Evolutionary conservation across 2,113 vertebrate species (phyloP).

Genomic region (Dromiciops gliroides): DNA sequence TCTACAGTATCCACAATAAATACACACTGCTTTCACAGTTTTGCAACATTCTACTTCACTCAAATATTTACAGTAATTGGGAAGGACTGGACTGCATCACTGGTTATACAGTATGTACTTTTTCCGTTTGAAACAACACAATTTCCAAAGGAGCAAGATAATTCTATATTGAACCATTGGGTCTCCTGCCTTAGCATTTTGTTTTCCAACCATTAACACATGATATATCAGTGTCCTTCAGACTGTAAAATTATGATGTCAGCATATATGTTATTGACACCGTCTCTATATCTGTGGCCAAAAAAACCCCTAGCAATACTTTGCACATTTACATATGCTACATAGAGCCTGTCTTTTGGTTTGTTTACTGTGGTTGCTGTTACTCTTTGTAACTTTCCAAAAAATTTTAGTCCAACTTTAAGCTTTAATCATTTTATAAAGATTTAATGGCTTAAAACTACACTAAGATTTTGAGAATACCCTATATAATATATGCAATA

Average conservation of each 20-base stretch:
- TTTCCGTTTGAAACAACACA: conserved; percentile 1
- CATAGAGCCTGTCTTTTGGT: neutral
- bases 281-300: neutral
- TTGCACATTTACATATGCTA: neutral
- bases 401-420: neutral
- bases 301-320: conserved; percentile 17
- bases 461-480: neutral
- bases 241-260: neutral
- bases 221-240: neutral
- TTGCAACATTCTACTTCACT: neutral
- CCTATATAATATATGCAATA: neutral
- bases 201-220: neutral
- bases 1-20: neutral
- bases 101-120: neutral
- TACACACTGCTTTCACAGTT: conserved; percentile 13
- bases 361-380: neutral
- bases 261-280: neutral
- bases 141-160: neutral
- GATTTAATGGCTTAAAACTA: neutral
- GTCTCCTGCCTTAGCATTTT: neutral
- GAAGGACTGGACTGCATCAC: conserved; percentile 24
- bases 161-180: neutral
- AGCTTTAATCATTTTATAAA: neutral
- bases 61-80: neutral
- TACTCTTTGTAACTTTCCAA: neutral